phyloP scores from a whole-genome alignment of 2,797 vertebrate genomes.

The Silurus aristotelis region DNA sequence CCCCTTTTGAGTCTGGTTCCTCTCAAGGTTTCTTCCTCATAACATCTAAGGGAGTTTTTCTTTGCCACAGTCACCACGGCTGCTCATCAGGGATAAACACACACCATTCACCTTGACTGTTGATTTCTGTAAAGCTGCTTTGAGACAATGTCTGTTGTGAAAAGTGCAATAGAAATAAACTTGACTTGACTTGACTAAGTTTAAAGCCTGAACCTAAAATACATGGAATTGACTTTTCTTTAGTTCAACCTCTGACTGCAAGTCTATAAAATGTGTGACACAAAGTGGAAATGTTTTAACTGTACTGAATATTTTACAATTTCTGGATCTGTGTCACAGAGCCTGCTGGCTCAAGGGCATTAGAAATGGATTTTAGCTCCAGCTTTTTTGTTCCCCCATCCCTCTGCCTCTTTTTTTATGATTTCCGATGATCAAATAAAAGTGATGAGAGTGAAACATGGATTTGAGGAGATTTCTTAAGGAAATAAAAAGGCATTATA shows the following conservation, averaged over 20 bases:
- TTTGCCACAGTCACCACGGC: too few relatives aligned
- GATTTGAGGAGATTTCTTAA: not conserved
- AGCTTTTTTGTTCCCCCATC: not conserved
- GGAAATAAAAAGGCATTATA: constrained; percentile 9
- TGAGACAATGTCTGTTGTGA: too few relatives aligned
- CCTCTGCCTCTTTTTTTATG: not conserved
- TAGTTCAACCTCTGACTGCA: not conserved
- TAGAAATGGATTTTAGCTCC: constrained; percentile 11
- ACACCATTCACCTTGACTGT: too few relatives aligned
- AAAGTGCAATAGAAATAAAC: too few relatives aligned
- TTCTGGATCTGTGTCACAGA: not conserved
- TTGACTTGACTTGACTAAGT: not conserved
- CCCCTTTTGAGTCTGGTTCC: too few relatives aligned
- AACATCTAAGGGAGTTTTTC: too few relatives aligned
- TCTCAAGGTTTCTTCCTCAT: too few relatives aligned
- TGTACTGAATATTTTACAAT: not conserved
- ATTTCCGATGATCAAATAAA: not conserved
- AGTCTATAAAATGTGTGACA: not conserved
- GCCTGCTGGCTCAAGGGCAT: constrained; percentile 10
- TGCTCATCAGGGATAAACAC: too few relatives aligned
- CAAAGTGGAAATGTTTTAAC: constrained; percentile 6
- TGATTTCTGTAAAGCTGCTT: too few relatives aligned
- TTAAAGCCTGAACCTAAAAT: not conserved
- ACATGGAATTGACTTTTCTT: constrained; percentile 5
- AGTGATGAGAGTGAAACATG: not conserved